Percentiles rank a stretch among this genome's conserved stretches.
Conservation (phyloP, 2,888 invertebrate genomes). For the Tetrapedia diversipes region DNA sequence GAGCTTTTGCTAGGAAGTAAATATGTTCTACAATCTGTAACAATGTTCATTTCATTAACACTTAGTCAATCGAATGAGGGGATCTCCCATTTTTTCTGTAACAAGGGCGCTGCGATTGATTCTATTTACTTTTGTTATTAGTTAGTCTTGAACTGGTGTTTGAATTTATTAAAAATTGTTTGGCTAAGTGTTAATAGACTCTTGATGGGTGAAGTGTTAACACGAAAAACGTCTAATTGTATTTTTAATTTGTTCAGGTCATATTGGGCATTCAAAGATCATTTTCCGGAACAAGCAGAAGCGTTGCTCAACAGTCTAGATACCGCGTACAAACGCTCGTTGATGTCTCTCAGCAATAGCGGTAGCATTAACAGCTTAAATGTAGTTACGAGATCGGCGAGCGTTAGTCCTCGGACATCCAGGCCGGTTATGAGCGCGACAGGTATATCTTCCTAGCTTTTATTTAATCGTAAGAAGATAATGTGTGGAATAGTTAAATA, state of each 20-base stretch:
- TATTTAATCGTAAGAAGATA: neutral
- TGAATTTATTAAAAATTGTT: no score
- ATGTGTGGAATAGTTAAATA: neutral
- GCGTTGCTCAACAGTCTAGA: slow-evolving; percentile 92
- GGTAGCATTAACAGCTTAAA: slow-evolving; percentile 84
- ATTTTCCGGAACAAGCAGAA: slow-evolving; percentile 96
- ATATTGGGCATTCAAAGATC: slow-evolving; percentile 94
- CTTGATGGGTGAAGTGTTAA: no score
- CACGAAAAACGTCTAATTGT: no score
- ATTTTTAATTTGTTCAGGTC: slow-evolving; percentile 85
- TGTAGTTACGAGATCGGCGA: slow-evolving; percentile 81
- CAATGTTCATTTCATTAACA: no score
- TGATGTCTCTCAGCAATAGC: slow-evolving; percentile 86
- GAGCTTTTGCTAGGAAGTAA: slow-evolving; percentile 92
- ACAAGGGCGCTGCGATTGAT: no score
- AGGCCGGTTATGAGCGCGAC: slow-evolving; percentile 82
- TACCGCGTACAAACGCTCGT: slow-evolving; percentile 87
- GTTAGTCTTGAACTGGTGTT: no score
- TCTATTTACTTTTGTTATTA: no score
- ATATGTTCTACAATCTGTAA: slow-evolving; percentile 68
- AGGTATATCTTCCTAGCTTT: slow-evolving; percentile 78
- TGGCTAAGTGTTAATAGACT: no score
- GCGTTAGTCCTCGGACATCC: slow-evolving; percentile 81
- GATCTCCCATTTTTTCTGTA: no score
- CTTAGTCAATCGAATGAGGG: no score